Evolutionary conservation across 2,113 vertebrate species (phyloP).

Genomic region (Chaenocephalus aceratus): DNA sequence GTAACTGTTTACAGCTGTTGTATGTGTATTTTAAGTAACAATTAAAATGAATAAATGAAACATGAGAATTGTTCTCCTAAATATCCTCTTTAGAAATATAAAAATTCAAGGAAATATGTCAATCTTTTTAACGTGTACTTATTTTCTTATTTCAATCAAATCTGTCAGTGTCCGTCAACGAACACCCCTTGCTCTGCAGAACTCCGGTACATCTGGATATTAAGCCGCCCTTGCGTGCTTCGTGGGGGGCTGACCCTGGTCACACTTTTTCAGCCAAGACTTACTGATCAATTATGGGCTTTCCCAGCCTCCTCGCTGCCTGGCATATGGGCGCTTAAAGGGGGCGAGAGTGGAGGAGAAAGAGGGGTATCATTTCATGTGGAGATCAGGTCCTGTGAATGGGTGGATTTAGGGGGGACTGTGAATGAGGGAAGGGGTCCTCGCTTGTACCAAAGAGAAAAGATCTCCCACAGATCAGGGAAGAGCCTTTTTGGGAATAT

Average conservation of each 20-base stretch:
- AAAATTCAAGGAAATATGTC: constrained; percentile 5
- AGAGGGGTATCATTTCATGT: constrained; percentile 88
- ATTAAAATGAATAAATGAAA: constrained; percentile 24
- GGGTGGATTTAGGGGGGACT: constrained; percentile 80
- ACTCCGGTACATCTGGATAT: constrained; percentile 68
- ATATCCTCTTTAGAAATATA: constrained; percentile 3
- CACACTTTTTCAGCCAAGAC: constrained; percentile 85
- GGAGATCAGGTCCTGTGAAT: constrained; percentile 90
- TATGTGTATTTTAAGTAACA: constrained; percentile 12
- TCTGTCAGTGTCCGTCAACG: constrained; percentile 16
- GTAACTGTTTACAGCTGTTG: constrained; percentile 12
- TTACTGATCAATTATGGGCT: constrained; percentile 91
- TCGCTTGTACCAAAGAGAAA: constrained; percentile 75
- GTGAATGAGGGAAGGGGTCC: constrained; percentile 74
- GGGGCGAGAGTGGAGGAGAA: constrained; percentile 83
- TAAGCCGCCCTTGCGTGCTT: constrained; percentile 70
- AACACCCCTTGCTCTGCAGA: constrained; percentile 52
- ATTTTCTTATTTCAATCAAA: constrained; percentile 15
- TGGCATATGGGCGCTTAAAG: constrained; percentile 86
- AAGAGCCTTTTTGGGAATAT: constrained; percentile 92
- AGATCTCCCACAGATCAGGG: constrained; percentile 84
- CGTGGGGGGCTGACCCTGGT: constrained; percentile 81
- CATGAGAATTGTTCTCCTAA: neutral
- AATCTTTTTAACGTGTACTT: neutral
- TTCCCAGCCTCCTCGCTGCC: constrained; percentile 85